These are phyloP conservation scores for Athene cunicularia DNA, from an alignment of 2,113 vertebrate genomes.

Conservation along the genomic window DNA sequence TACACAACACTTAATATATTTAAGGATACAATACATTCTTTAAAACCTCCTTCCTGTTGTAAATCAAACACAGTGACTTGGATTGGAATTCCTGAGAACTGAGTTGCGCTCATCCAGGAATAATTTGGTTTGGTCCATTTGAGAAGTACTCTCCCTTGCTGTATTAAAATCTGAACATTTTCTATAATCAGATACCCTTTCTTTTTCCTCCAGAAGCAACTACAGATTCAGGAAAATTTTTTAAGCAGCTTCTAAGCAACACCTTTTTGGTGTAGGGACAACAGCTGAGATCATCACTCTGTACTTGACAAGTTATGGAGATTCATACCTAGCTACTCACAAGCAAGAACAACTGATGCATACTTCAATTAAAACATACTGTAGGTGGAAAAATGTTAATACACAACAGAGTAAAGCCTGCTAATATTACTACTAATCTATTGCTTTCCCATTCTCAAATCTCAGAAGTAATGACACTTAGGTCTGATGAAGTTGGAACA, in stretches of 20 bases:
- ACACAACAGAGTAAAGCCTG: background rate
- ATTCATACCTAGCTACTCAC: background rate
- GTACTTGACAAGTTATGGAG: background rate
- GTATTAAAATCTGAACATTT: background rate
- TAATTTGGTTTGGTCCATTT: background rate
- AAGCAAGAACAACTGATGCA: background rate
- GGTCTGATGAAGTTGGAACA: background rate
- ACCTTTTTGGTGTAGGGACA: background rate
- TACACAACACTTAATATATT: background rate
- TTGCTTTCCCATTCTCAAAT: background rate
- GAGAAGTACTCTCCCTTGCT: background rate
- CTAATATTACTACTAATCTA: background rate
- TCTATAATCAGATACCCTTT: background rate
- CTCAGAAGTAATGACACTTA: background rate
- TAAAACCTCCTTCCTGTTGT: background rate
- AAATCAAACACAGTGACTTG: background rate
- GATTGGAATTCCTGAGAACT: background rate
- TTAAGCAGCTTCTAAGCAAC: background rate
- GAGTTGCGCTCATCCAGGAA: background rate
- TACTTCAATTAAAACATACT: background rate
- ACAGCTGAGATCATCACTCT: background rate
- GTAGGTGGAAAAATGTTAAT: background rate
- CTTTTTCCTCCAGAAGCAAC: background rate
- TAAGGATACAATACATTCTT: background rate
- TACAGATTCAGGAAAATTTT: background rate